These are phyloP conservation scores for Meloe dianella DNA, from an alignment of 2,888 invertebrate genomes.

Conservation along the genomic window DNA sequence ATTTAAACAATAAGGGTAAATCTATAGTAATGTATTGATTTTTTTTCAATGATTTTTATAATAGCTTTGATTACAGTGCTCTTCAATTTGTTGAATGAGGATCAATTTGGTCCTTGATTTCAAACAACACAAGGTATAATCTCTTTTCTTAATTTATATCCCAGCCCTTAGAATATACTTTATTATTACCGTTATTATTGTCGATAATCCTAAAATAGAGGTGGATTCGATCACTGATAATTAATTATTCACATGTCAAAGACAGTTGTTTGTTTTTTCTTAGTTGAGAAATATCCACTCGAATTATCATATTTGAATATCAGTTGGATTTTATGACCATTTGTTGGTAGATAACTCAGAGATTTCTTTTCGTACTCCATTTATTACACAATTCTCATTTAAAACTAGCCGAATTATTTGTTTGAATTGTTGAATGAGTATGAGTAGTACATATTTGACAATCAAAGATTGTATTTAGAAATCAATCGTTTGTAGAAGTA, in stretches of 20 bases:
- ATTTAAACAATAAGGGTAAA: slow-evolving; percentile 1
- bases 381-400: no score
- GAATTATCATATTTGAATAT: background rate
- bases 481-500: no score
- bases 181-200: background rate
- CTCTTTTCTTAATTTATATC: background rate
- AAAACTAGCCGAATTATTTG: no score
- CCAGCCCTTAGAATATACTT: background rate
- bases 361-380: no score
- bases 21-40: background rate
- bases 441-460: no score
- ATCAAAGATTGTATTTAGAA: no score
- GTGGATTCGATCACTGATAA: background rate
- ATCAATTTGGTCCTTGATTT: background rate
- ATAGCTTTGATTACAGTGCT: background rate
- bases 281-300: background rate
- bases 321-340: no score
- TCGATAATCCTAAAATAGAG: background rate
- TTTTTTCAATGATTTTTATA: background rate
- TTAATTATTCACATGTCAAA: background rate
- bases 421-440: no score
- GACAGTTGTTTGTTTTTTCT: background rate
- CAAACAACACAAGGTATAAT: background rate
- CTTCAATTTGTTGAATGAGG: background rate
- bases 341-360: no score